These are phyloP conservation scores for Hemiprocne comata DNA, from an alignment of 2,113 vertebrate genomes.

Conservation along the genomic window DNA sequence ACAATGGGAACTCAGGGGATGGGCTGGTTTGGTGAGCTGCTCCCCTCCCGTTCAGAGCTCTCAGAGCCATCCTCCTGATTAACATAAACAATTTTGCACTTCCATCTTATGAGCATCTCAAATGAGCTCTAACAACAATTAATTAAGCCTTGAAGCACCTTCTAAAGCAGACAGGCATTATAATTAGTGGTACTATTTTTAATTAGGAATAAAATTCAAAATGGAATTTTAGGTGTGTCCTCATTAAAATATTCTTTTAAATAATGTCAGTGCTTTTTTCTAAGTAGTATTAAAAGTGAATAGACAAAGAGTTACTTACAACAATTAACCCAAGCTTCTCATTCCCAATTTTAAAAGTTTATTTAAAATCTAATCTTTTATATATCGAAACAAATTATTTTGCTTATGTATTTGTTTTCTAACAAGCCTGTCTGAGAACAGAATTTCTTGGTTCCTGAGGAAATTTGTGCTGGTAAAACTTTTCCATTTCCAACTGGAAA, in stretches of 20 bases:
- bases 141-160: slow-evolving; percentile 57
- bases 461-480: background rate
- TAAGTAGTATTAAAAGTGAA: background rate
- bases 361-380: background rate
- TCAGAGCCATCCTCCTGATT: background rate
- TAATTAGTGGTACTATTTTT: slow-evolving; percentile 51
- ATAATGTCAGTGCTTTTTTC: background rate
- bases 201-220: slow-evolving; percentile 49
- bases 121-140: slow-evolving; percentile 35
- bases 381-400: background rate
- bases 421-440: background rate
- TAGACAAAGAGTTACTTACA: background rate
- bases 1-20: background rate
- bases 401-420: background rate
- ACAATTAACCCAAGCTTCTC: background rate
- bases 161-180: slow-evolving; percentile 37
- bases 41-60: background rate
- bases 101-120: background rate
- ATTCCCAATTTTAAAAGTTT: background rate
- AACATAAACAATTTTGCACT: background rate
- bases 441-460: background rate
- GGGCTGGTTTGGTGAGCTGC: rapidly evolving
- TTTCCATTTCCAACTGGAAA: background rate
- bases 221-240: slow-evolving; percentile 27
- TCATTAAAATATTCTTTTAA: slow-evolving; percentile 7